Evolutionary conservation across 1,140 invertebrate species (phyloP).

Genomic region (Pachypsylla venusta): DNA sequence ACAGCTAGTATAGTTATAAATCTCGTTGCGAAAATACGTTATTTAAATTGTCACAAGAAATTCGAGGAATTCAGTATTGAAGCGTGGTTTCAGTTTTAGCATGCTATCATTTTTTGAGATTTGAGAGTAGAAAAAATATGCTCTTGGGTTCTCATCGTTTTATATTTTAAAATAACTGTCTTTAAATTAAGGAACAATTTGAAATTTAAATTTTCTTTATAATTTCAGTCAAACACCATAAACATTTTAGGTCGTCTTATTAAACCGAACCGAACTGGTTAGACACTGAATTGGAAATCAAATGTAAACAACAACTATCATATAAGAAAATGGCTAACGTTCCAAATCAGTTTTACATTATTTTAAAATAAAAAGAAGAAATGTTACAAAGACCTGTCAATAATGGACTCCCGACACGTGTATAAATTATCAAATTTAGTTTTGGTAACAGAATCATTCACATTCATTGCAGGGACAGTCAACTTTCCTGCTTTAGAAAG

Average conservation of each 20-base stretch:
- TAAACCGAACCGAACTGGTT: not conserved
- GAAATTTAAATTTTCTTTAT: no score
- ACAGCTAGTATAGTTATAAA: no score
- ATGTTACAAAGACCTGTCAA: conserved; percentile 57
- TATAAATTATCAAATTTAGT: conserved; percentile 98
- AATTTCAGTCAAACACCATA: no score
- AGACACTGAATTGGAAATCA: no score
- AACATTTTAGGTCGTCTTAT: not conserved
- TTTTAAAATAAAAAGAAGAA: conserved; percentile 7
- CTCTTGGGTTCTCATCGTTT: no score
- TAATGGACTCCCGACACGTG: conserved; percentile 74
- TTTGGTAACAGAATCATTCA: conserved; percentile 97
- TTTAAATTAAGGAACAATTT: no score
- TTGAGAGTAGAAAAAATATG: not conserved
- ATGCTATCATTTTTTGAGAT: not conserved
- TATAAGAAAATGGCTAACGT: no score
- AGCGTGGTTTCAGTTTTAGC: not conserved
- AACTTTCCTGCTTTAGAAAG: conserved; percentile 87
- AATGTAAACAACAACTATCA: no score
- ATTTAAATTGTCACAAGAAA: not conserved
- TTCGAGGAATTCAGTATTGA: not conserved
- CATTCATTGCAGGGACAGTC: conserved; percentile 96
- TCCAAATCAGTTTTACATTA: not conserved
- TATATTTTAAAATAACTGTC: no score
- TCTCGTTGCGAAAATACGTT: not conserved